Evolutionary conservation across 2,113 vertebrate genomes (phyloP).

Genomic region (Asarcornis scutulata): DNA sequence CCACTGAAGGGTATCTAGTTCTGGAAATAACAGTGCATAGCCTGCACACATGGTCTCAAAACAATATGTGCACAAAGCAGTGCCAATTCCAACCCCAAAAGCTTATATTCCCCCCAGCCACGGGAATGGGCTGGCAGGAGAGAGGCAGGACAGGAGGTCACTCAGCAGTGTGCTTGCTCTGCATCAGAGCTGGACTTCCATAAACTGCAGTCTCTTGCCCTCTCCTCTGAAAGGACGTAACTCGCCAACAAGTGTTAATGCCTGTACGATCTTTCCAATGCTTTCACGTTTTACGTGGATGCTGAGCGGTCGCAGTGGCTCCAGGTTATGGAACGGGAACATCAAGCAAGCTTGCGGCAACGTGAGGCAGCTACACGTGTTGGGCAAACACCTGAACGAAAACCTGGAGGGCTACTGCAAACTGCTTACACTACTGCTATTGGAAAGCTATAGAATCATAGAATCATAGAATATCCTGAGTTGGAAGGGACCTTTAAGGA

Average conservation of each 20-base stretch:
- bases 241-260: not conserved
- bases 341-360: not conserved
- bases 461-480: too few relatives aligned
- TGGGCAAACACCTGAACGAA: not conserved
- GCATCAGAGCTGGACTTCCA: not conserved
- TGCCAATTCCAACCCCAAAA: not conserved
- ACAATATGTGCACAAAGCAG: fast-evolving
- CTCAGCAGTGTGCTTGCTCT: not conserved
- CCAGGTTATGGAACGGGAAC: fast-evolving
- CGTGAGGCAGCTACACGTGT: not conserved
- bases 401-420: not conserved
- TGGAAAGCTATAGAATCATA: not conserved
- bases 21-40: not conserved
- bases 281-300: not conserved
- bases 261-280: not conserved
- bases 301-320: not conserved
- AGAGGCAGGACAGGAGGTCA: not conserved
- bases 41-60: not conserved
- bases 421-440: not conserved
- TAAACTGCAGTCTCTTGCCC: not conserved
- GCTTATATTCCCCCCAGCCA: not conserved
- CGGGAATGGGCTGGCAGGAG: not conserved
- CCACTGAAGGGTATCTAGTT: not conserved
- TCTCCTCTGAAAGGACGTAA: not conserved
- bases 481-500: too few relatives aligned